Percentiles rank a stretch among this genome's conserved stretches.
phyloP scores from a whole-genome alignment of 2,888 invertebrate genomes.

The Cylloceria caligata region DNA sequence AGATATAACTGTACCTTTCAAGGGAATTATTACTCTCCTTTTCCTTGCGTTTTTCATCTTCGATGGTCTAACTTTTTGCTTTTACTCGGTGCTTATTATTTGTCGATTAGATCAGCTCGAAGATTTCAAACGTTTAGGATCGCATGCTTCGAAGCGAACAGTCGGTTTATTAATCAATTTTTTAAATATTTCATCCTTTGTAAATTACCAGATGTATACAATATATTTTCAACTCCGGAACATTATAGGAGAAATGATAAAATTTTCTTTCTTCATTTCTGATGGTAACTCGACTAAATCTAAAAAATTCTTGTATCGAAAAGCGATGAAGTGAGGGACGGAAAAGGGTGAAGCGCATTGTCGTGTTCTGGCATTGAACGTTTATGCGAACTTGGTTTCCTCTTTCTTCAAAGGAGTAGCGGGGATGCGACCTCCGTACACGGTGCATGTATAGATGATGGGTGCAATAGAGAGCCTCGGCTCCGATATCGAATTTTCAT shows the following conservation, averaged over 20 bases:
- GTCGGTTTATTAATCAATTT: too few species aligned
- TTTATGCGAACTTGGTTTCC: slow-evolving; percentile 24
- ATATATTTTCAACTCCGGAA: not conserved
- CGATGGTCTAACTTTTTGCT: not conserved
- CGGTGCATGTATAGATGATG: slow-evolving; percentile 9
- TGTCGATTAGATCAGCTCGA: slow-evolving; percentile 10
- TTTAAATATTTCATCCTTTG: not conserved
- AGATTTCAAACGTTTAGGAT: too few species aligned
- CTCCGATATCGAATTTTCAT: slow-evolving; percentile 58
- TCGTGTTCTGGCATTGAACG: slow-evolving; percentile 9
- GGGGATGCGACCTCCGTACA: not conserved
- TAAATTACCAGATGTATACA: not conserved
- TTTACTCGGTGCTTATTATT: not conserved
- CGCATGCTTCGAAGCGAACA: too few species aligned
- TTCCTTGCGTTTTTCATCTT: slow-evolving; percentile 2
- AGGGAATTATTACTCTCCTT: slow-evolving; percentile 19
- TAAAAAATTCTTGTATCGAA: slow-evolving; percentile 2
- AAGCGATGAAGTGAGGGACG: slow-evolving; percentile 19
- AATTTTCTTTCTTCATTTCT: slow-evolving; percentile 3
- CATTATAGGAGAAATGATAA: not conserved
- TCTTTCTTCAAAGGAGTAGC: slow-evolving; percentile 24
- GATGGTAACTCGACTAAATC: slow-evolving; percentile 15
- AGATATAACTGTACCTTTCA: slow-evolving; percentile 14
- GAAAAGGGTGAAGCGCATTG: slow-evolving; percentile 21
- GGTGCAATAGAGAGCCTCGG: slow-evolving; percentile 22